These are phyloP conservation scores for Misgurnus mizolepis DNA, from an alignment of 2,113 vertebrate genomes.

Conservation along the genomic window DNA sequence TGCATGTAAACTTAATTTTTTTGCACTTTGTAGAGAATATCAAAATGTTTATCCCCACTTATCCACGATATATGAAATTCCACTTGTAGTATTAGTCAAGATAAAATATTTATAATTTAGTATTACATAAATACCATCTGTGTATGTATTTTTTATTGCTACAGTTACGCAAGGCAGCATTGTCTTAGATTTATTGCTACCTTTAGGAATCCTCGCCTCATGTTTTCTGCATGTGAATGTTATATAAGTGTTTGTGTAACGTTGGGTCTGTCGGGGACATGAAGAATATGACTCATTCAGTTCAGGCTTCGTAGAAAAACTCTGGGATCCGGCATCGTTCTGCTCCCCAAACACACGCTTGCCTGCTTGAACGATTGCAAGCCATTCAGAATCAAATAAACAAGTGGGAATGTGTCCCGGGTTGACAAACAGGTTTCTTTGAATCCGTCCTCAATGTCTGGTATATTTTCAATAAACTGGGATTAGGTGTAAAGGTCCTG, in stretches of 20 bases:
- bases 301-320: neutral
- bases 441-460: neutral
- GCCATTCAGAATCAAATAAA: neutral
- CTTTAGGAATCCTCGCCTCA: too few species aligned
- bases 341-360: conserved; percentile 21
- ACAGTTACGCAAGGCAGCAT: too few species aligned
- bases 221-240: conserved; percentile 1
- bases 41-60: too few species aligned
- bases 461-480: neutral
- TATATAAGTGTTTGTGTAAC: conserved; percentile 21
- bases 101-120: too few species aligned
- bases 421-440: neutral
- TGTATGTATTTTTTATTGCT: too few species aligned
- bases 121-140: too few species aligned
- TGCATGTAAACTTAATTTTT: too few species aligned
- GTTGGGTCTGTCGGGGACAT: conserved; percentile 12
- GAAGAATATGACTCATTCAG: conserved; percentile 42
- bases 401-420: neutral
- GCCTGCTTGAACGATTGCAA: neutral
- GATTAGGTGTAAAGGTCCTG: neutral
- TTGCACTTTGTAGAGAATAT: too few species aligned
- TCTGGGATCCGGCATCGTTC: neutral
- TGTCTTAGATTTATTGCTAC: too few species aligned
- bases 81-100: too few species aligned
- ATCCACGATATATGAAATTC: too few species aligned